Evolutionary conservation across 2,888 invertebrate genomes (phyloP).

Genomic region (Hipparchia sbordonii): DNA sequence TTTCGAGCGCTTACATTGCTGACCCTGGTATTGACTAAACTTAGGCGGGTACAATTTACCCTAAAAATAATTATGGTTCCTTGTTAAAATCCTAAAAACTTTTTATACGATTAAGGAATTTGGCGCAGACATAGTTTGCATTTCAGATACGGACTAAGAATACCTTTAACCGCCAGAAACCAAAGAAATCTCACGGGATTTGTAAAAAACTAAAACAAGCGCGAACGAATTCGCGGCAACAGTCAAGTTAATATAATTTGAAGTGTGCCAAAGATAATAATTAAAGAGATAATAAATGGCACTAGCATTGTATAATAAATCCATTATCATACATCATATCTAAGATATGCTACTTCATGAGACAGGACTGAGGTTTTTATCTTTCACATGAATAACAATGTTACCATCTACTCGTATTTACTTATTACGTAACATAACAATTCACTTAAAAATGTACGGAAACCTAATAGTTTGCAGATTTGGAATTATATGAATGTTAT

Average conservation of each 20-base stretch:
- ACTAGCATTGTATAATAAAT: background rate
- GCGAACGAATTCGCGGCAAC: too few species aligned
- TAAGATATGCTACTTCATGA: constrained; percentile 8
- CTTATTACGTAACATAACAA: background rate
- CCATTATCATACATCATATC: background rate
- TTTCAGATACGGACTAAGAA: too few species aligned
- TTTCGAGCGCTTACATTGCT: too few species aligned
- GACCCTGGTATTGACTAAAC: too few species aligned
- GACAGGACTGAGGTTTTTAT: background rate
- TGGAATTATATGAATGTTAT: background rate
- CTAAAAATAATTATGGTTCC: too few species aligned
- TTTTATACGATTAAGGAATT: too few species aligned
- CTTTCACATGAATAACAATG: background rate
- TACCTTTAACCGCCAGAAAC: too few species aligned
- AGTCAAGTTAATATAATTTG: background rate
- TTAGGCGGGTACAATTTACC: too few species aligned
- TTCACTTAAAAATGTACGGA: background rate
- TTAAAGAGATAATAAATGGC: background rate
- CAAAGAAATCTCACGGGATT: too few species aligned
- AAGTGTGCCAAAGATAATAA: constrained; percentile 11
- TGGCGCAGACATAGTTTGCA: too few species aligned
- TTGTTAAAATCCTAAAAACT: too few species aligned
- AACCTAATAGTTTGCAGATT: background rate
- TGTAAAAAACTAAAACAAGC: too few species aligned
- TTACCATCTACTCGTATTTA: background rate